Base-by-base conservation (phyloP, 1,140 invertebrate genomes). In the Lethrus apterus region DNA sequence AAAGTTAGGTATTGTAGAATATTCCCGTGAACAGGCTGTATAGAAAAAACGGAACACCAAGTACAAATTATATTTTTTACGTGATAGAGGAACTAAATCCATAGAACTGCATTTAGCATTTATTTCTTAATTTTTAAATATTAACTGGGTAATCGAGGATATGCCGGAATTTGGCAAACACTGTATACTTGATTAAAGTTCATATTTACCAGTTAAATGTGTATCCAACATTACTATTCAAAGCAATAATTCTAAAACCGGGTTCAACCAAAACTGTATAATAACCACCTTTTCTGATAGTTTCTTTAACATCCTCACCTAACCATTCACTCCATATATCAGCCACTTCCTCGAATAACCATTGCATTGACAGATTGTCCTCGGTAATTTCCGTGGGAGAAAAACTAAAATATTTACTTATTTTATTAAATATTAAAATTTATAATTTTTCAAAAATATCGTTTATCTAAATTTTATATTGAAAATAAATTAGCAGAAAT, bases 181-280 rank as follows among this genome's bases (percentile, higher is more conserved):
- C 23, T 26, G 5, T 7, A 26, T 7, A 26, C 5, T 38, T 34
- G 14, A 21, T 21, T 7, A 23, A 20, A 13, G 13, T 33, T 1
- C 2, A 33, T 34, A 38, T 21, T 13, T 29, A 42, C 40, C 21
- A 42, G 57, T 87, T 88, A 24, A 69, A 74, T 42, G 64, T 74
- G 50, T 83, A 85, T 52, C 79, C 81, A 3, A 82, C 69, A 51
- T 86, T 87, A 45, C 74, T 83, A 57, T 88, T 87, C 1, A 87
- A 49, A 0, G 73, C 75, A 51, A 89, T 80, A 20, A 84, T 73
- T 50, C 84, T 69, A 42, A 87, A 73, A 8, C 83, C 83, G 31
- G 72, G 71, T 46, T 60, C 66, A 0, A 78, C 67, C 1, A 73
- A 59, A 11, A 77, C 65, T 0, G 82, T 81, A 56, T 85, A 87